Evolutionary conservation across 1,140 invertebrate species (phyloP), one percentile per base, ranked within the genome.

Genomic region (Pseudomyrmex dendroicus): DNA sequence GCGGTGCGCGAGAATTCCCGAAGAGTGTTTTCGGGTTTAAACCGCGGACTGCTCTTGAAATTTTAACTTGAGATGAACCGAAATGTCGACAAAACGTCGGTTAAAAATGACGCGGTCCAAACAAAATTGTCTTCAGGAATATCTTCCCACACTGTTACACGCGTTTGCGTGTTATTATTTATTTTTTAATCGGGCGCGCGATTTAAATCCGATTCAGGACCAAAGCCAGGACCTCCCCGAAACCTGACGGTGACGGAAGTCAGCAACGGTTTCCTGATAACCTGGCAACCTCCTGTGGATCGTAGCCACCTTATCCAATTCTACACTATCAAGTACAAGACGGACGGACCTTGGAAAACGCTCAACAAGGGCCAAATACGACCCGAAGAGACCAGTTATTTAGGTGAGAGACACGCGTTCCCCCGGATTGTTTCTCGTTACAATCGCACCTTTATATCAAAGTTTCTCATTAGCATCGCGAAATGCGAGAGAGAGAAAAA

Each of bases 301-400:
- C 95, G 96, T 84, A 95, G 96, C 22, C 95, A 97, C 87, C 95
- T 98, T 22, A 96, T 99, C 84, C 97, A 98, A 92, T 98, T 98
- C 95, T 99, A 99, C 93, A 97, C 97, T 62, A 98, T 99, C 92
- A 98, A 98, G 93, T 98, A 98, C 95, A 96, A 97, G 91, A 97
- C 97, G 22, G 97, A 98, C 93, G 97, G 97, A 78, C 96, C 96
- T 86, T 98, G 97, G 97, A 98, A 97, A 94, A 96, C 96, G 77
- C 95, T 98, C 88, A 98, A 98, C 94, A 97, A 97, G 89, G 97
- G 97, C 84, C 96, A 97, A 91, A 98, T 98, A 91, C 96, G 97
- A 86, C 96, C 97, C 1, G 97, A 98, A 94, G 97, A 98, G 94
- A 98, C 97, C 83, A 96, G 96, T 91, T 98, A 97, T 95, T 95